These are phyloP conservation scores for Cyprinodon variegatus DNA, from an alignment of 2,113 vertebrate genomes.

Conservation along the genomic window DNA sequence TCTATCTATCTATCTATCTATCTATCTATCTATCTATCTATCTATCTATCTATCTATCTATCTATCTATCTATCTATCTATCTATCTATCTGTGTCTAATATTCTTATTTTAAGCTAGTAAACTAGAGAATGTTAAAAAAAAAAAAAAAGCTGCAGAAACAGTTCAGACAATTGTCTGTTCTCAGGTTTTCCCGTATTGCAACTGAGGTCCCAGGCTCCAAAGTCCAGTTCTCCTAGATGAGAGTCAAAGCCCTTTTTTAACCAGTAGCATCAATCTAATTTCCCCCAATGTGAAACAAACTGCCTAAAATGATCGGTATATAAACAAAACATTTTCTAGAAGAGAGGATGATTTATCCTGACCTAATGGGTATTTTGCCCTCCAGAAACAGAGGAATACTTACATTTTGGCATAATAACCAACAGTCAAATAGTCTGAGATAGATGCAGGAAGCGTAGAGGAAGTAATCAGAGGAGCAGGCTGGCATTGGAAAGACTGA, in stretches of 20 bases:
- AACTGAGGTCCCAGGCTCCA: conserved; percentile 24
- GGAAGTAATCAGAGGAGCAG: conserved; percentile 74
- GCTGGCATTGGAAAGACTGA: conserved; percentile 74
- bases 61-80: too few species aligned
- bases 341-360: conserved; percentile 17
- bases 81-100: too few species aligned
- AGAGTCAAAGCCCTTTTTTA: conserved; percentile 24
- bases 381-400: conserved; percentile 64
- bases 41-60: too few species aligned
- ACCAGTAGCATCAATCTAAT: too few species aligned
- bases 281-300: conserved; percentile 29
- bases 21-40: not conserved
- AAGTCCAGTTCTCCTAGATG: conserved; percentile 34
- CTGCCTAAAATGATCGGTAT: conserved; percentile 53
- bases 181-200: conserved; percentile 12
- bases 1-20: not conserved
- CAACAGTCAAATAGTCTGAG: conserved; percentile 68
- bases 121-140: not conserved
- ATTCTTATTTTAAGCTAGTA: too few species aligned
- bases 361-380: conserved; percentile 52
- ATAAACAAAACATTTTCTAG: conserved; percentile 23
- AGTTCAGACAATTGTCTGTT: conserved; percentile 5
- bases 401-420: conserved; percentile 59
- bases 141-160: conserved; percentile 19
- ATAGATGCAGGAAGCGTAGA: conserved; percentile 73